A percentile compares a stretch with the other conserved stretches of the same genome.
phyloP scores from a whole-genome alignment of 2,113 vertebrate genomes.

The Pipa parva region DNA sequence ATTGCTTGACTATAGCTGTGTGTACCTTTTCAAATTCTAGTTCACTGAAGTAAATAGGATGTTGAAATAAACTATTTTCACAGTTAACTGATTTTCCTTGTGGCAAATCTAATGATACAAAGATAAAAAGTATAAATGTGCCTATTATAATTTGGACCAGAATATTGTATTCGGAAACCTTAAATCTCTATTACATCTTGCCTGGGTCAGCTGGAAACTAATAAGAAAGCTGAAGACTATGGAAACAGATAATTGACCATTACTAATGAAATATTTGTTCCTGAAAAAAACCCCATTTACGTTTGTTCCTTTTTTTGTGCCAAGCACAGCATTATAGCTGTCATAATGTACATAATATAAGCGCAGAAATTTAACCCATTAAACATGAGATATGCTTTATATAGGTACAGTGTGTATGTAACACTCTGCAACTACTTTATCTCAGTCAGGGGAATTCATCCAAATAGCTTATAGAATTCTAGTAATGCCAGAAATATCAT shows the following conservation, averaged over 20 bases:
- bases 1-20: conserved; percentile 46
- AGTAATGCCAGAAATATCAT: no score
- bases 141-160: conserved; percentile 40
- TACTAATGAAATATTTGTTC: neutral
- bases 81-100: conserved; percentile 44
- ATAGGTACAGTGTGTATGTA: no score
- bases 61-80: conserved; percentile 45
- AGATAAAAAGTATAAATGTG: conserved; percentile 46
- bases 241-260: conserved; percentile 7
- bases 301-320: no score
- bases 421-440: no score
- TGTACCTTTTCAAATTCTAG: conserved; percentile 59
- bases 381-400: no score
- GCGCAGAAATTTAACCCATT: no score
- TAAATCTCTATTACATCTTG: conserved; percentile 52
- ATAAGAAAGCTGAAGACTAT: conserved; percentile 25
- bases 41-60: conserved; percentile 46
- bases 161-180: conserved; percentile 42
- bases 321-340: no score
- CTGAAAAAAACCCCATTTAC: neutral
- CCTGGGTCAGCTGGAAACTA: conserved; percentile 48
- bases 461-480: no score
- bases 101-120: conserved; percentile 25
- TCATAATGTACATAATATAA: no score
- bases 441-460: no score